Conservation (phyloP, 2,113 vertebrate genomes). For the Nothobranchius kuhntae region DNA sequence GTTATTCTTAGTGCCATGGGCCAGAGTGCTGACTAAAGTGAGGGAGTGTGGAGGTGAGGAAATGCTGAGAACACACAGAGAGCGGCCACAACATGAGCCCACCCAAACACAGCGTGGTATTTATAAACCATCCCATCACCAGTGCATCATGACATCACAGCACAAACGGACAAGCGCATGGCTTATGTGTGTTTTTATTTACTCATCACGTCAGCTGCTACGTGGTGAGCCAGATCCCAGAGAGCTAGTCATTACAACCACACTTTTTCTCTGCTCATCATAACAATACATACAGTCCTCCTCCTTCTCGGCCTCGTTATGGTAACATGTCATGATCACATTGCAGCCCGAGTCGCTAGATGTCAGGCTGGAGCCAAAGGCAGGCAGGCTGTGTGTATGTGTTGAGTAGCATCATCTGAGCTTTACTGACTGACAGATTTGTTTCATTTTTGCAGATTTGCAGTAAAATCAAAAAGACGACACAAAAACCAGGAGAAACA, state of each 20-base stretch:
- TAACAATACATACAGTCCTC: constrained; percentile 6
- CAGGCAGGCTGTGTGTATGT: constrained; percentile 26
- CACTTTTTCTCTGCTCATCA: constrained; percentile 1
- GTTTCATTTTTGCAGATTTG: too few relatives aligned
- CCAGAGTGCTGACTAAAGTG: constrained; percentile 56
- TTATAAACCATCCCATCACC: constrained; percentile 31
- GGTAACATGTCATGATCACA: constrained; percentile 53
- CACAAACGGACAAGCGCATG: not conserved
- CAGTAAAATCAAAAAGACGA: too few relatives aligned
- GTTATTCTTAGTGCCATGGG: constrained; percentile 61
- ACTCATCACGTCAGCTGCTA: not conserved
- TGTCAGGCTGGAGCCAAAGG: constrained; percentile 77
- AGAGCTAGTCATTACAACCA: constrained; percentile 18
- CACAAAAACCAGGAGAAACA: too few relatives aligned
- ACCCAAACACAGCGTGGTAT: constrained; percentile 51
- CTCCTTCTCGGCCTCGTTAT: constrained; percentile 23
- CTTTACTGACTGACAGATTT: not conserved
- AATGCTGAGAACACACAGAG: constrained; percentile 56
- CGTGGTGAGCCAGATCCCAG: constrained; percentile 12
- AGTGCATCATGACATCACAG: constrained; percentile 52
- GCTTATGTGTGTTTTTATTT: constrained; percentile 23
- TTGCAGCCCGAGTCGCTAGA: constrained; percentile 71
- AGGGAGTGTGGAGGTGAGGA: constrained; percentile 20
- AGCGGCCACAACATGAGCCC: constrained; percentile 45
- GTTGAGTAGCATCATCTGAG: constrained; percentile 52